Base-by-base conservation (phyloP, 2,888 invertebrate species). In the Prostheceraeus crozeri region DNA sequence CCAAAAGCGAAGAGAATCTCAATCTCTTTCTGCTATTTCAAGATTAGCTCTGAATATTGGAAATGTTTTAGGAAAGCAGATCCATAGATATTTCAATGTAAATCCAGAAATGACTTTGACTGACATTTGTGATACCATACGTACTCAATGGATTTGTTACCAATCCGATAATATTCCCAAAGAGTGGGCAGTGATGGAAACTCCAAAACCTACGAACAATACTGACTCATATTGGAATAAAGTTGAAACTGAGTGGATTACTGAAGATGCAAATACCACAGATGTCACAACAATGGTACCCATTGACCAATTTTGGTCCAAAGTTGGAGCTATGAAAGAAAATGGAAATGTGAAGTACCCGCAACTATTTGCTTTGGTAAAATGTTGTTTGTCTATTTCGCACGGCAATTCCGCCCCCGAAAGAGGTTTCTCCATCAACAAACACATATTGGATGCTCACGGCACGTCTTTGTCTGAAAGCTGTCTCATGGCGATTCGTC, bases 1-100 rank as follows among this genome's bases (percentile, higher is more conserved):
- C n/a, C n/a, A n/a, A n/a, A n/a, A 28, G n/a, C 25, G 48, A 10
- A 48, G 28, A 25, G 28, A 30, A 28, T 23, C 48, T 28, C 27
- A 48, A 25, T 48, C 23, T 48, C 48, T 48, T 30, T 30, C n/a
- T 48, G 25, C 48, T 48, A 48, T 19, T 48, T 48, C 48, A 28
- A 25, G 48, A 28, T 48, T 48, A 48, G 23, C 48, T 10, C 8
- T 48, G 48, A 48, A 6, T 28, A 14, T 48, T 48, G 48, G 48
- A 48, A 28, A 25, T 48, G 25, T 25, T 48, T 4, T 48, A 21
- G 28, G 28, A 48, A 48, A 25, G 4, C 25, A 48, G 28, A 25
- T 23, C 27, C 25, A 30, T 48, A 10, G 10, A 48, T 25, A 28
- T 23, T 23, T 23, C 28, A 30, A 21, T 6, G 28, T 30, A 10